Evolutionary conservation across 2,888 invertebrate genomes (phyloP).

Genomic region (Hypomecis punctinalis): DNA sequence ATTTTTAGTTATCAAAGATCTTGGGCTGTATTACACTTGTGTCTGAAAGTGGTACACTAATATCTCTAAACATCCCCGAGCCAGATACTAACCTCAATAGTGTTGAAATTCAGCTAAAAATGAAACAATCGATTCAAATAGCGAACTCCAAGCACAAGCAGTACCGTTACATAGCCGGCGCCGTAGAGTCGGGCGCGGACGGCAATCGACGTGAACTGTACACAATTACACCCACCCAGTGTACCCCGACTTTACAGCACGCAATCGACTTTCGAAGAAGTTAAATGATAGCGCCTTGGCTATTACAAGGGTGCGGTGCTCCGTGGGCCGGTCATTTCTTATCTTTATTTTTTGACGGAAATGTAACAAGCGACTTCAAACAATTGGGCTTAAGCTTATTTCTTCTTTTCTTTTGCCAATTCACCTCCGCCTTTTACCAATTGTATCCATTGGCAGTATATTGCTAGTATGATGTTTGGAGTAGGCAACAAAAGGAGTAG

Average conservation of each 20-base stretch:
- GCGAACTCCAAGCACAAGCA: constrained; percentile 11
- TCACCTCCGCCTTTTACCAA: too few species aligned
- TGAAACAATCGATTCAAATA: constrained; percentile 27
- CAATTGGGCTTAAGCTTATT: too few species aligned
- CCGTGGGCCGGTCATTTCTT: neutral
- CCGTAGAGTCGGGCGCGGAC: constrained; percentile 54
- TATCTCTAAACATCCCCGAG: neutral
- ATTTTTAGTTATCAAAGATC: too few species aligned
- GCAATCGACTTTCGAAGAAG: constrained; percentile 54
- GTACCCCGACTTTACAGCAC: constrained; percentile 50
- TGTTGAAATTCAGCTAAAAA: constrained; percentile 8
- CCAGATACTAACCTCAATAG: neutral
- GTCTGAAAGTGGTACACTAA: too few species aligned
- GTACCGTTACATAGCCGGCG: constrained; percentile 51
- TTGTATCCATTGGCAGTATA: too few species aligned
- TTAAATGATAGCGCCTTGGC: constrained; percentile 11
- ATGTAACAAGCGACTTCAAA: too few species aligned
- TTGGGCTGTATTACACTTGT: too few species aligned
- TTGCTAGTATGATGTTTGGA: too few species aligned
- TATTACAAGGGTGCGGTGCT: neutral
- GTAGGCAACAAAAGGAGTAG: too few species aligned
- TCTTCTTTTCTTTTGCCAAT: too few species aligned
- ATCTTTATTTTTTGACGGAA: neutral
- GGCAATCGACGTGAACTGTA: constrained; percentile 59
- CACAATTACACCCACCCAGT: constrained; percentile 43